Conservation (phyloP, 2,113 vertebrate genomes). For the Erpornis zantholeuca region DNA sequence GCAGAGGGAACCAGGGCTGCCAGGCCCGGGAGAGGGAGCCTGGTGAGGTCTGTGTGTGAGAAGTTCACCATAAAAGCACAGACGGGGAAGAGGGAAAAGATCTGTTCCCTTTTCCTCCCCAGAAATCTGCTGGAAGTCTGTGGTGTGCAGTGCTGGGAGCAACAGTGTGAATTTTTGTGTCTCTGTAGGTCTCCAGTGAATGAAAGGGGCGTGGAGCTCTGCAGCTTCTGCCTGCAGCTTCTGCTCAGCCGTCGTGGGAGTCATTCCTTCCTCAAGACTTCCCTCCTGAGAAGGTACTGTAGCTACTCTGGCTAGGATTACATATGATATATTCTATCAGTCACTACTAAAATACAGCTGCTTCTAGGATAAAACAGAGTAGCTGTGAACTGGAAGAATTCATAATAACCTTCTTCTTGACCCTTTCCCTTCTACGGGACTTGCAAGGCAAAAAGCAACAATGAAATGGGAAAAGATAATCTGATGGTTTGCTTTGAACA, state of each 20-base stretch:
- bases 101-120: background rate
- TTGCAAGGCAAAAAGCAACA: background rate
- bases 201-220: background rate
- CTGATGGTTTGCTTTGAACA: background rate
- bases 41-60: background rate
- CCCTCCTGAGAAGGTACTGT: background rate
- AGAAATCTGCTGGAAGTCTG: background rate
- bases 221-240: background rate
- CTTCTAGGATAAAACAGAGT: background rate
- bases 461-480: background rate
- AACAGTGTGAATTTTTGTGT: background rate
- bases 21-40: background rate
- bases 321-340: background rate
- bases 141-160: background rate
- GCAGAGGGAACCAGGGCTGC: background rate
- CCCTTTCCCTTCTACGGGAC: background rate
- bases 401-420: background rate
- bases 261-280: background rate
- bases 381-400: background rate
- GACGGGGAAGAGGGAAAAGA: background rate
- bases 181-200: fast-evolving
- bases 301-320: background rate
- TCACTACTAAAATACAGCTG: background rate
- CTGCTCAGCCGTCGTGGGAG: background rate
- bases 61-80: background rate